Base-by-base conservation (phyloP, 2,888 invertebrate species). In the Temnothorax rugatulus region DNA sequence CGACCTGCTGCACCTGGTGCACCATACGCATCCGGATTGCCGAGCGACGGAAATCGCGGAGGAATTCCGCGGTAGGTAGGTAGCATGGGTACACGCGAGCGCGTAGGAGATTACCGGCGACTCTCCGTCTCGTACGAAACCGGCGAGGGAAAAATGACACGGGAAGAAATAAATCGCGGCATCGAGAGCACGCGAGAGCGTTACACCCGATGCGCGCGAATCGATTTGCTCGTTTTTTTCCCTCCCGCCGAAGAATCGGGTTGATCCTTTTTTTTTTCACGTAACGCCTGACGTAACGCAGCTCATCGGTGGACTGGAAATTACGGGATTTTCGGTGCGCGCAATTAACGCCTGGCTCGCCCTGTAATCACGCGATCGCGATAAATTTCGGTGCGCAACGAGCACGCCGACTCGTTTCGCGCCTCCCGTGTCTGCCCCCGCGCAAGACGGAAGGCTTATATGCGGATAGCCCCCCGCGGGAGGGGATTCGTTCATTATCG, bases 301-400 rank as follows among this genome's bases (percentile, higher is more conserved):
- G 8, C 29, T 21, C 54, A 54, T 21, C 21, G 44, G 79, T 59
- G 73, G 38, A 38, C 59, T 25, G 79, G 59, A 50, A 81, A 81
- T 81, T 61, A 38, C 44, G 69, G 21, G 25, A 41, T 41, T 29
- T 68, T 71, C 38, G 54, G 38, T 38, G 13, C 15, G 18, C 21
- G 59, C 73, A 61, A 50, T 81, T 71, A 81, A 81, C 47, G 59
- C 47, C 11, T 59, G 79, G 59, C 47, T 57, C 71, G 38, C 44
- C 18, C 18, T 44, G 25, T 41, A 18, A 74, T 82, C 84, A 75
- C 68, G 64, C 47, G 29, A 52, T 64, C 38, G 29, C 57, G 68
- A 75, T 74, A 74, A 83, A 69, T 74, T 83, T 83, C 59, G 71
- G 63, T 63, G 68, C 52, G 66, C 66, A 84, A 59, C 57, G 59